These are phyloP conservation scores for Microctonus hyperodae DNA, from an alignment of 2,888 invertebrate genomes.

Conservation along the genomic window DNA sequence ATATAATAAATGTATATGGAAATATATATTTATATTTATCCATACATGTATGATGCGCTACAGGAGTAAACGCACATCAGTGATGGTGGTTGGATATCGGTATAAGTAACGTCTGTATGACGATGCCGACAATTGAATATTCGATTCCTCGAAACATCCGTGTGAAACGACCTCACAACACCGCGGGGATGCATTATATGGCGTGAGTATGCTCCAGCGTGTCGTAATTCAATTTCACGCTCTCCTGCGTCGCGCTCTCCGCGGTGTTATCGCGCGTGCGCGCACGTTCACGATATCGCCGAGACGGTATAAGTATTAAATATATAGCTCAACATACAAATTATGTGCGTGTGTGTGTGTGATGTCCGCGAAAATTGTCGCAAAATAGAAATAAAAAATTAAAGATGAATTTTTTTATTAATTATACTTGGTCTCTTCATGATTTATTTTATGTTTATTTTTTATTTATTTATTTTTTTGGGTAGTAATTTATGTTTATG, in stretches of 20 bases:
- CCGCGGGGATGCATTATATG: conserved; percentile 24
- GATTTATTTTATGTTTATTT: no score
- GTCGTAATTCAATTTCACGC: conserved; percentile 52
- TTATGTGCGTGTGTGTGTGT: no score
- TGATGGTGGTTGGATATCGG: neutral
- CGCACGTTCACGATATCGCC: conserved; percentile 25
- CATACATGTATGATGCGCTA: no score
- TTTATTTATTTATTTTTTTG: no score
- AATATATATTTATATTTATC: no score
- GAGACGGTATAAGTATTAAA: neutral
- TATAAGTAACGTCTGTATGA: neutral
- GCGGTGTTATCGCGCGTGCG: conserved; percentile 42
- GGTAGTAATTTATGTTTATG: no score
- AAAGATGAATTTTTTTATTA: no score
- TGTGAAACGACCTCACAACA: conserved; percentile 22
- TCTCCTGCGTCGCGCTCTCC: conserved; percentile 41
- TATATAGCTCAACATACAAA: neutral
- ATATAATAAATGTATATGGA: no score
- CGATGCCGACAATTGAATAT: conserved; percentile 17
- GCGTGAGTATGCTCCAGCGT: conserved; percentile 27
- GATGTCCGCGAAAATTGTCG: no score
- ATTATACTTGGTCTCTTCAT: no score
- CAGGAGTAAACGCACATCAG: no score
- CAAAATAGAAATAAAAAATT: no score
- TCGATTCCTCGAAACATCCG: conserved; percentile 16